Conservation (phyloP, 2,797 vertebrate genomes). For the Scolopax rusticola region DNA sequence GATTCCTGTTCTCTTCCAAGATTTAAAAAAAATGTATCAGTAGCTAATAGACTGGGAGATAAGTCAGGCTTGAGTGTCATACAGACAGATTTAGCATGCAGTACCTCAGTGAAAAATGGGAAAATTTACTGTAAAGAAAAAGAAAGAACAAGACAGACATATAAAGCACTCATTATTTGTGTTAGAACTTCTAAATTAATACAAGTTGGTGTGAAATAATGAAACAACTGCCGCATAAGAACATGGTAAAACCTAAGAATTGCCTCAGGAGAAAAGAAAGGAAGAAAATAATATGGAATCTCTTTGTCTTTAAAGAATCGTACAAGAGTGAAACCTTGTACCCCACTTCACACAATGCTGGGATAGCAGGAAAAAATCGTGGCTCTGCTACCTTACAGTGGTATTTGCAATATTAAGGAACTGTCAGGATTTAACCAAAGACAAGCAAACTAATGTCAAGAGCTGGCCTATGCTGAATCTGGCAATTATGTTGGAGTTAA, state of each 20-base stretch:
- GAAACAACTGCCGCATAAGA: not conserved
- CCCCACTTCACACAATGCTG: not conserved
- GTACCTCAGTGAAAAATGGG: not conserved
- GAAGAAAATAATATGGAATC: slow-evolving; percentile 52
- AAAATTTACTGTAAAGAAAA: slow-evolving; percentile 16
- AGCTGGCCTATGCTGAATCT: not conserved
- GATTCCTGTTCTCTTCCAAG: not conserved
- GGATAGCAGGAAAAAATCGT: not conserved
- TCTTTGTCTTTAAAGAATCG: slow-evolving; percentile 46
- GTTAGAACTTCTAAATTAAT: slow-evolving; percentile 37
- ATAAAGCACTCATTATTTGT: not conserved
- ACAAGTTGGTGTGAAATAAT: slow-evolving; percentile 42
- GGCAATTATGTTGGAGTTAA: not conserved
- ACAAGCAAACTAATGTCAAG: not conserved
- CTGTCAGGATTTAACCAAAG: not conserved
- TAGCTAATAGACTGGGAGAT: slow-evolving; percentile 3
- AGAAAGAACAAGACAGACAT: not conserved
- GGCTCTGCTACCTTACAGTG: not conserved
- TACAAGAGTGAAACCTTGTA: slow-evolving; percentile 2
- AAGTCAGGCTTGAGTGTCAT: slow-evolving; percentile 9
- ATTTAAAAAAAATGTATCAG: not conserved
- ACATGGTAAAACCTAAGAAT: slow-evolving; percentile 6
- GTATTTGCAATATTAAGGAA: not conserved
- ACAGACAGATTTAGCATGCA: slow-evolving; percentile 11
- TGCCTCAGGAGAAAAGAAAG: slow-evolving; percentile 5